Evolutionary conservation across 2,113 vertebrate species (phyloP).

Genomic region (Nesogale talazaci): DNA sequence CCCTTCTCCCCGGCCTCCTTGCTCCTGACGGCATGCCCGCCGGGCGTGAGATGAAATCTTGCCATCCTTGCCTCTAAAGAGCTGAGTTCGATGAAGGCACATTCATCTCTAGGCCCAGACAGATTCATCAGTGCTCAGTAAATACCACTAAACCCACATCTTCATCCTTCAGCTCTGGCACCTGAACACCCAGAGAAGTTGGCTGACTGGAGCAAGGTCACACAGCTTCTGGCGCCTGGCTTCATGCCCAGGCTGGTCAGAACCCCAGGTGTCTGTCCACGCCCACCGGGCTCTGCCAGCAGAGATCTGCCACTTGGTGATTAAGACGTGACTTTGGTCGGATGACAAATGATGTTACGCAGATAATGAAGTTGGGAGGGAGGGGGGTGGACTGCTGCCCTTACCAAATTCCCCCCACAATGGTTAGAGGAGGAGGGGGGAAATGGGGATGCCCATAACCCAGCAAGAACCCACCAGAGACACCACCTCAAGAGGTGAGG

Average conservation of each 20-base stretch:
- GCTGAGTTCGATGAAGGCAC: not conserved
- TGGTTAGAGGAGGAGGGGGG: not conserved
- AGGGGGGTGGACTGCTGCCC: too few species aligned
- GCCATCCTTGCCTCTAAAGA: too few species aligned
- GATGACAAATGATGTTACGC: not conserved
- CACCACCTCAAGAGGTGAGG: not conserved
- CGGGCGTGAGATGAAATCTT: too few species aligned
- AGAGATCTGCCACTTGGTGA: constrained; percentile 22
- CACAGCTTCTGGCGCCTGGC: constrained; percentile 12
- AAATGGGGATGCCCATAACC: not conserved
- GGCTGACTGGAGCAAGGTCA: not conserved
- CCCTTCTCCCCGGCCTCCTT: too few species aligned
- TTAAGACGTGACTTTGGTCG: not conserved
- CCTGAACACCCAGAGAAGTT: constrained; percentile 6
- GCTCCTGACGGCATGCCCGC: too few species aligned
- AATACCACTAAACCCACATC: not conserved
- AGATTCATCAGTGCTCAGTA: too few species aligned
- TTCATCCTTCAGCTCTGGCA: not conserved
- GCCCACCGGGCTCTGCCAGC: not conserved
- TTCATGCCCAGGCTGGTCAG: not conserved
- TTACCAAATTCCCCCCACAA: not conserved
- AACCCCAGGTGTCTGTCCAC: not conserved
- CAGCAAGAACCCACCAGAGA: not conserved
- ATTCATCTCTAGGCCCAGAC: not conserved
- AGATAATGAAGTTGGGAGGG: not conserved